Conservation (phyloP, 2,113 vertebrate species). For the Mirza zaza region DNA sequence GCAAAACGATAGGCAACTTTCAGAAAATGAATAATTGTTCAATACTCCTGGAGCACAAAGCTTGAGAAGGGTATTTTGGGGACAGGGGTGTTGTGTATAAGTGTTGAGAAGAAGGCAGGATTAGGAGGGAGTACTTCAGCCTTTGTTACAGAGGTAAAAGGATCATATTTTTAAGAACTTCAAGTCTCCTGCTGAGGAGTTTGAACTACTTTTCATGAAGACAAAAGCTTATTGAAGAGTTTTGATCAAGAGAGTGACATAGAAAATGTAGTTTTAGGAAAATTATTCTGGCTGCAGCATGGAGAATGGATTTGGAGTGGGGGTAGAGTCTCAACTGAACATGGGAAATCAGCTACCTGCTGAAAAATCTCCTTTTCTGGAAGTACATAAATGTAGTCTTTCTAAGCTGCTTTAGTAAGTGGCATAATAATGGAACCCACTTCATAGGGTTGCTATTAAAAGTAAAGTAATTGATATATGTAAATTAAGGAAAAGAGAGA, state of each 20-base stretch:
- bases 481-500: not conserved
- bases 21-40: not conserved
- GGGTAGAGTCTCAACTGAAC: not conserved
- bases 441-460: not conserved
- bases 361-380: not conserved
- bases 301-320: rapidly evolving
- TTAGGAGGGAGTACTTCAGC: not conserved
- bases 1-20: not conserved
- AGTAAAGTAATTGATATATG: not conserved
- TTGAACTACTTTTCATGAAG: not conserved
- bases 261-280: not conserved
- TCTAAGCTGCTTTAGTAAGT: not conserved
- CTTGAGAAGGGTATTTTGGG: not conserved
- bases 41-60: not conserved
- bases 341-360: not conserved
- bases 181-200: not conserved
- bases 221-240: not conserved
- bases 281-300: not conserved
- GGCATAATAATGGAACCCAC: not conserved
- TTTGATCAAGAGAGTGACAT: not conserved
- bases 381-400: not conserved
- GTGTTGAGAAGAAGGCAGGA: not conserved
- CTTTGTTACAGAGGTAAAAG: not conserved
- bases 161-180: not conserved
- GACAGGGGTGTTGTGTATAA: not conserved